Conservation (phyloP, 2,113 vertebrate genomes). For the Oenanthe melanoleuca region DNA sequence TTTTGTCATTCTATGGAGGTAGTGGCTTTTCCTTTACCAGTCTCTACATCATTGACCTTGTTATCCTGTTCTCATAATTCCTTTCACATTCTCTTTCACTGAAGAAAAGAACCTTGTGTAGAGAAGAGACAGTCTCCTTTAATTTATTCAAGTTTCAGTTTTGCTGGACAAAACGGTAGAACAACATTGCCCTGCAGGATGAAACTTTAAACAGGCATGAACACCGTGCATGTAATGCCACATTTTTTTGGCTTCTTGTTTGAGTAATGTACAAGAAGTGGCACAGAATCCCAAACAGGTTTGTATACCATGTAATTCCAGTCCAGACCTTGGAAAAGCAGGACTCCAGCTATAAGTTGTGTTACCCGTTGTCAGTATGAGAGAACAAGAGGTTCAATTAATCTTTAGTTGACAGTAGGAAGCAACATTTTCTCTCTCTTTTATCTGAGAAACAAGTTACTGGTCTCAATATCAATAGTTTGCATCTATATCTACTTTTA, state of each 20-base stretch:
- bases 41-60: not conserved
- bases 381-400: not conserved
- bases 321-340: not conserved
- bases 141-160: constrained; percentile 18
- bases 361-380: not conserved
- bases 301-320: not conserved
- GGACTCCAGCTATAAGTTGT: not conserved
- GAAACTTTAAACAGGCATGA: not conserved
- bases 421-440: not conserved
- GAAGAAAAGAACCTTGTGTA: not conserved
- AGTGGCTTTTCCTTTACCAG: not conserved
- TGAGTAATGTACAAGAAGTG: not conserved
- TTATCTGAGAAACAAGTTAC: not conserved
- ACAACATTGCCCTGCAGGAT: not conserved
- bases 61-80: not conserved
- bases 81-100: not conserved
- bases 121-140: not conserved
- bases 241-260: not conserved
- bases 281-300: not conserved
- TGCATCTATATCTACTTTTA: not conserved
- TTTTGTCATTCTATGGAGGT: not conserved
- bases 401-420: not conserved
- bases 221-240: not conserved
- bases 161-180: not conserved
- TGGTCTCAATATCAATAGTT: not conserved